Conservation (phyloP, 2,113 vertebrate genomes). For the Hystrix cristata region DNA sequence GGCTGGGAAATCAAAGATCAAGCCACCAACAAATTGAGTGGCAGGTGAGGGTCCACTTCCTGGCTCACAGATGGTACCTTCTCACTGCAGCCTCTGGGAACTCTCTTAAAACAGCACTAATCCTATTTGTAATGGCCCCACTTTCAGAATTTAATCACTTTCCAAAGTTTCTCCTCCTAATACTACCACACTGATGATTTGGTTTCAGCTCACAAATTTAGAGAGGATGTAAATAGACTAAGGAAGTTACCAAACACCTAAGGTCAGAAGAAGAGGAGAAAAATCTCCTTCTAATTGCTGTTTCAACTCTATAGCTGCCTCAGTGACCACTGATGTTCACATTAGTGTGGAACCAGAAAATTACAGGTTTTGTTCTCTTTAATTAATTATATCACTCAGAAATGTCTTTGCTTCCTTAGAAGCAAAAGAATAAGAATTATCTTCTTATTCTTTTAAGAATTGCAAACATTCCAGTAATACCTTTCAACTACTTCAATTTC, state of each 20-base stretch:
- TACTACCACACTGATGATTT: background rate
- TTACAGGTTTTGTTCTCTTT: background rate
- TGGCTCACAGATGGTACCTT: background rate
- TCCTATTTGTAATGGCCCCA: background rate
- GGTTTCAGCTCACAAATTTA: background rate
- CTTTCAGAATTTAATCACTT: background rate
- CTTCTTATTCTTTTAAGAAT: background rate
- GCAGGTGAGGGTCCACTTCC: background rate
- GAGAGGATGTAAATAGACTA: background rate
- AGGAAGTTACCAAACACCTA: background rate
- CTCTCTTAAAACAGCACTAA: background rate
- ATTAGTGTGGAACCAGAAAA: background rate
- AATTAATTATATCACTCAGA: background rate
- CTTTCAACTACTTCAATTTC: conserved; percentile 13
- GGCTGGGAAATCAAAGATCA: background rate
- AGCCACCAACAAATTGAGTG: background rate
- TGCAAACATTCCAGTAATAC: background rate
- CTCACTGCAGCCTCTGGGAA: background rate
- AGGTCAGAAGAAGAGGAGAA: background rate
- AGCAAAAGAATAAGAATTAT: too few species aligned
- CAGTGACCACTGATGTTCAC: background rate
- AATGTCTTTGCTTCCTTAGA: background rate
- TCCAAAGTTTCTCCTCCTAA: background rate
- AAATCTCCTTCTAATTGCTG: background rate
- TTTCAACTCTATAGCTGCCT: background rate